Percentiles rank a stretch among this genome's conserved stretches.
These are phyloP conservation scores for Trachurus trachurus DNA, from an alignment of 2,797 vertebrate genomes.

Conservation along the genomic window DNA sequence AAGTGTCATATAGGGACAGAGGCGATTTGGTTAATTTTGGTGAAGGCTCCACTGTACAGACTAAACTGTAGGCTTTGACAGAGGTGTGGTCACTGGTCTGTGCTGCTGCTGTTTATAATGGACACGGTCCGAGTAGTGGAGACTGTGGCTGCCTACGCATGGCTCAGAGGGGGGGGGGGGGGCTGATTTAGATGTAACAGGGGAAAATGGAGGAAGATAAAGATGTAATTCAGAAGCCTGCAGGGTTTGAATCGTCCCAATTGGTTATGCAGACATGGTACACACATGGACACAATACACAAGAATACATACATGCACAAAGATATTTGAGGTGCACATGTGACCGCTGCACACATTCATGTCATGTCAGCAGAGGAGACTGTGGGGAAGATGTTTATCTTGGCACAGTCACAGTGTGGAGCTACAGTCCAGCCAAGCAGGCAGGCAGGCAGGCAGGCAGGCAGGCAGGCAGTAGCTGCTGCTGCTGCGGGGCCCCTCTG, in stretches of 20 bases:
- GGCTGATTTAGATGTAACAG: constrained; percentile 60
- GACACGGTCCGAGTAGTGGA: constrained; percentile 44
- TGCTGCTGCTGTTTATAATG: constrained; percentile 55
- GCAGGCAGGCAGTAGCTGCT: constrained; percentile 48
- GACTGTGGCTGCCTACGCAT: constrained; percentile 38
- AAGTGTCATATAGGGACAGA: not conserved
- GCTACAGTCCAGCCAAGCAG: constrained; percentile 42
- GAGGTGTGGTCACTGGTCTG: constrained; percentile 45
- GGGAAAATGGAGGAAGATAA: constrained; percentile 62
- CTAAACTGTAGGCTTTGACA: constrained; percentile 24
- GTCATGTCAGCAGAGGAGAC: constrained; percentile 73
- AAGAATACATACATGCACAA: constrained; percentile 20
- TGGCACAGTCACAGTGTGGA: constrained; percentile 56
- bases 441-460: constrained; percentile 34
- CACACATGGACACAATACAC: constrained; percentile 16
- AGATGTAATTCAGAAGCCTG: constrained; percentile 68
- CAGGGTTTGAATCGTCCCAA: constrained; percentile 48
- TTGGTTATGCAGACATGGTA: constrained; percentile 45
- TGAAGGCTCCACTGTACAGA: not conserved
- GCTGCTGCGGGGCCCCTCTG: constrained; percentile 26
- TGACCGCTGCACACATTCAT: constrained; percentile 50
- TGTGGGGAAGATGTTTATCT: constrained; percentile 74
- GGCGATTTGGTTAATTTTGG: constrained; percentile 7
- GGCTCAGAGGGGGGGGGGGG: constrained; percentile 4
- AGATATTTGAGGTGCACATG: constrained; percentile 52